phyloP scores from a whole-genome alignment of 2,797 vertebrate genomes.

The Peromyscus aztecus region DNA sequence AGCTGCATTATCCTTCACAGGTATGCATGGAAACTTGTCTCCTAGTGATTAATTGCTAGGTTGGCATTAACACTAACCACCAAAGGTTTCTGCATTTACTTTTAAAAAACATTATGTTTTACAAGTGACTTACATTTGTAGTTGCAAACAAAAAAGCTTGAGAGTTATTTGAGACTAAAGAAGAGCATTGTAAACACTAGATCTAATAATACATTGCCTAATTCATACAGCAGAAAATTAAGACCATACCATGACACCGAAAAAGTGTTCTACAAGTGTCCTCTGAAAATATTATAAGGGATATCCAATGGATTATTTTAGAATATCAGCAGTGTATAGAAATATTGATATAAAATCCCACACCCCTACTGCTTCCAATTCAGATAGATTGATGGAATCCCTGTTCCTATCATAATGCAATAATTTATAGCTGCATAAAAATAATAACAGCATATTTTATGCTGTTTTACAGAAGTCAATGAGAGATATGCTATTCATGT shows the following conservation, averaged over 20 bases:
- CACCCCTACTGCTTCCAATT: background rate
- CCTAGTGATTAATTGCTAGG: background rate
- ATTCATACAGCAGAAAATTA: background rate
- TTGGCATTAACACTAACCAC: background rate
- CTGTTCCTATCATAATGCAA: background rate
- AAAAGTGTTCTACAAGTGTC: background rate
- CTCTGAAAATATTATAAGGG: background rate
- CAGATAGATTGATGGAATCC: background rate
- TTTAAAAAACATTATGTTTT: background rate
- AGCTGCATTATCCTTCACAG: background rate
- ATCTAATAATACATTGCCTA: background rate
- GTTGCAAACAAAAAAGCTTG: background rate
- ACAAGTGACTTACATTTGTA: background rate
- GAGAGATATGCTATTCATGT: background rate
- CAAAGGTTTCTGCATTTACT: background rate
- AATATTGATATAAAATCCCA: background rate
- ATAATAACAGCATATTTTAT: background rate
- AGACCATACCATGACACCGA: background rate
- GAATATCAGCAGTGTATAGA: background rate
- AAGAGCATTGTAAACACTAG: background rate
- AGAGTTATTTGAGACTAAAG: background rate
- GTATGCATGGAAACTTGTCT: background rate
- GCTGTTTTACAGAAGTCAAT: background rate
- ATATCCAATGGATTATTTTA: background rate
- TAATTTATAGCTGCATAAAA: background rate